These are phyloP conservation scores for Octodon degus DNA, from an alignment of 2,113 vertebrate species.

Conservation along the genomic window DNA sequence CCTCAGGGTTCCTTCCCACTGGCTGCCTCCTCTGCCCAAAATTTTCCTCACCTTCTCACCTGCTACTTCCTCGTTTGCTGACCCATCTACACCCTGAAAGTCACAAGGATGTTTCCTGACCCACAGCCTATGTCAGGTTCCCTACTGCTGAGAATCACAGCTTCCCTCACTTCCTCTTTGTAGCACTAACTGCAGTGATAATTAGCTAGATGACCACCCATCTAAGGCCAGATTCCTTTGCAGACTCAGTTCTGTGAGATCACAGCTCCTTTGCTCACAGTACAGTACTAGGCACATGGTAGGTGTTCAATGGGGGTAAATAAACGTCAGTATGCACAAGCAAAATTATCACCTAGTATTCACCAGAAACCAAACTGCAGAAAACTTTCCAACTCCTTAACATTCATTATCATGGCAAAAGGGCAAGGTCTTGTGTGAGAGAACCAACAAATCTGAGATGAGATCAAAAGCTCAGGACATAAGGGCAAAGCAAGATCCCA, in stretches of 20 bases:
- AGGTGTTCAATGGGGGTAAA: not conserved
- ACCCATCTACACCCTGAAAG: not conserved
- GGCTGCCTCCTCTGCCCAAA: not conserved
- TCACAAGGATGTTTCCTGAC: not conserved
- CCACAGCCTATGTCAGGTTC: not conserved
- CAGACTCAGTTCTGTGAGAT: not conserved
- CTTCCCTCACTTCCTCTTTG: not conserved
- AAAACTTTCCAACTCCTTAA: not conserved
- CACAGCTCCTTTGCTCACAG: not conserved
- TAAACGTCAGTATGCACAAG: not conserved
- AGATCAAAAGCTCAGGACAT: not conserved
- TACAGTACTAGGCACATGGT: not conserved
- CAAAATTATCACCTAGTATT: not conserved
- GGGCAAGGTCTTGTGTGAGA: not conserved
- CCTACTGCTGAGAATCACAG: not conserved
- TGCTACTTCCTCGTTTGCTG: not conserved
- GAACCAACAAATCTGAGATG: not conserved
- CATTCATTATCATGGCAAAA: not conserved
- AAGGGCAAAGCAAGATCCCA: not conserved
- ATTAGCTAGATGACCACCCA: not conserved
- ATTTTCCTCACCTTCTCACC: not conserved
- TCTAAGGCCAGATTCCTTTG: not conserved
- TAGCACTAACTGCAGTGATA: not conserved
- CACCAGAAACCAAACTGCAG: not conserved
- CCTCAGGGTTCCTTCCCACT: not conserved